phyloP scores from a whole-genome alignment of 2,113 vertebrate species.

The Embiotoca jacksoni region DNA sequence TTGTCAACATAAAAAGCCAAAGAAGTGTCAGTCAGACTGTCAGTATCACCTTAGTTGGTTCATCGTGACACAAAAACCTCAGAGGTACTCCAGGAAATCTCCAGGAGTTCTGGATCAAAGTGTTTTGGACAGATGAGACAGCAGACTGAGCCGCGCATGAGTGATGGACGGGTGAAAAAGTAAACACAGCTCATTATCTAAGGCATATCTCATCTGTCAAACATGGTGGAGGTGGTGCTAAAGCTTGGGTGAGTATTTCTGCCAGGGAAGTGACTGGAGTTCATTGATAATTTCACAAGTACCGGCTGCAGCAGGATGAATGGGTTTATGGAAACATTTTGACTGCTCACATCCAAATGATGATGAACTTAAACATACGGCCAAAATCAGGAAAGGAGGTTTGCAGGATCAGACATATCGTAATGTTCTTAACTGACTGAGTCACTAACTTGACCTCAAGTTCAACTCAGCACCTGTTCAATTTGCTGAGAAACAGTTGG shows the following conservation, averaged over 20 bases:
- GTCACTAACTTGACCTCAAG: slow-evolving; percentile 2
- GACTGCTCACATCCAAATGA: neutral
- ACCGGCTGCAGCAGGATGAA: neutral
- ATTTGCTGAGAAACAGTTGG: neutral
- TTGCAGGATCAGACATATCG: neutral
- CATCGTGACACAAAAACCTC: slow-evolving; percentile 18
- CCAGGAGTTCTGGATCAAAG: slow-evolving; percentile 8
- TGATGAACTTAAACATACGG: neutral
- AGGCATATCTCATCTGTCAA: slow-evolving; percentile 23
- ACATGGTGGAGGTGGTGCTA: slow-evolving; percentile 9
- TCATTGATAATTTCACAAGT: slow-evolving; percentile 18
- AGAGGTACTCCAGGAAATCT: slow-evolving; percentile 3
- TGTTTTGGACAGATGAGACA: slow-evolving; percentile 4
- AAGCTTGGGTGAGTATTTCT: neutral
- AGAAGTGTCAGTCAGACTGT: neutral
- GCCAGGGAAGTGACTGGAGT: slow-evolving; percentile 15
- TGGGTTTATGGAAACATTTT: neutral
- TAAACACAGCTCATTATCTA: neutral
- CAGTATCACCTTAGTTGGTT: slow-evolving; percentile 3
- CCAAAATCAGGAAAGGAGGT: neutral
- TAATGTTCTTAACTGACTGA: neutral
- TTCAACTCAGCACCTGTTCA: neutral
- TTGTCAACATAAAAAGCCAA: slow-evolving; percentile 15
- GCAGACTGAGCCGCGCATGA: neutral
- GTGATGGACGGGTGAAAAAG: slow-evolving; percentile 3